Conservation (phyloP, 2,888 invertebrate species). For the Ophioninae sp. region DNA sequence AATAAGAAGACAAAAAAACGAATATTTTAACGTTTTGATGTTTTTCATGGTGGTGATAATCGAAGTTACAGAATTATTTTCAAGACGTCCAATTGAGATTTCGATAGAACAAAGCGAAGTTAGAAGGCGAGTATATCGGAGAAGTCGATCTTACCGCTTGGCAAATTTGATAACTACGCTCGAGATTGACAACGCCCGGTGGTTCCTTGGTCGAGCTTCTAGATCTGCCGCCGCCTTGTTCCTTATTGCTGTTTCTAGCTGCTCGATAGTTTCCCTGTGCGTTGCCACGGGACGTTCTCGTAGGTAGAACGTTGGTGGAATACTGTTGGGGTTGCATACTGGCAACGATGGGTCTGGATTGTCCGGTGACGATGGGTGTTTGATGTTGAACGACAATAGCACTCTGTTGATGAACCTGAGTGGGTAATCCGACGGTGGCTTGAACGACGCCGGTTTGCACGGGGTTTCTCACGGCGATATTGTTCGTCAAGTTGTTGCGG, state of each 20-base stretch:
- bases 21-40: neutral
- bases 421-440: slow-evolving; percentile 65
- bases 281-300: slow-evolving; percentile 72
- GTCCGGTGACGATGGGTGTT: slow-evolving; percentile 64
- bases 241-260: slow-evolving; percentile 75
- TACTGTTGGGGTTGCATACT: slow-evolving; percentile 71
- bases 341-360: slow-evolving; percentile 69
- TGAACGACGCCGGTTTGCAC: slow-evolving; percentile 63
- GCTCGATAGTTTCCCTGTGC: slow-evolving; percentile 74
- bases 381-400: slow-evolving; percentile 77
- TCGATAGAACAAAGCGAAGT: neutral
- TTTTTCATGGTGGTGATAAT: neutral
- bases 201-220: slow-evolving; percentile 88
- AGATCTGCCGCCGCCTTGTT: slow-evolving; percentile 75
- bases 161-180: slow-evolving; percentile 97
- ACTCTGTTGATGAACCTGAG: slow-evolving; percentile 71
- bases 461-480: slow-evolving; percentile 60
- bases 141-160: slow-evolving; percentile 85
- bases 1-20: neutral
- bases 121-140: neutral
- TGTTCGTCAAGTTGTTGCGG: slow-evolving; percentile 56
- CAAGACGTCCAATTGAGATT: neutral
- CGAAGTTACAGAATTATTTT: neutral
- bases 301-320: slow-evolving; percentile 69
- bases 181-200: slow-evolving; percentile 95